Evolutionary conservation across 2,888 invertebrate species (phyloP), one percentile per base, ranked within the genome.

Genomic region (Idaea straminata): DNA sequence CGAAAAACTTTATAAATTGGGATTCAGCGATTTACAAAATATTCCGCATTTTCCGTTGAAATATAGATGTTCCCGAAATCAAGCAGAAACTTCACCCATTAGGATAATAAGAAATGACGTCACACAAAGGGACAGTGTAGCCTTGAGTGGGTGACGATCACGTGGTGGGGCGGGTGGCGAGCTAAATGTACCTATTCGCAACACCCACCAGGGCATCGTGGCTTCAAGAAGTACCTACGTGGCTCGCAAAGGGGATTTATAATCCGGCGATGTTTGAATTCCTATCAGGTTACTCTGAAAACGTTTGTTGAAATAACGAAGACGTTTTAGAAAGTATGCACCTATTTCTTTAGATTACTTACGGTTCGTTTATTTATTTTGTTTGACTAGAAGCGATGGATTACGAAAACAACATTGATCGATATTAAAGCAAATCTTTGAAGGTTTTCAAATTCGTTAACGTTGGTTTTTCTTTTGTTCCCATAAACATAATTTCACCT

Each of bases 91-190:
- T 47, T 47, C 47, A 13, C 7, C 47, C 47, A 47, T 47, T 47
- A 47, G 47, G 34, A 59, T 16, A 59, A 59, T 25, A 25, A 63
- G 64, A 64, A 63, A 66, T 71, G 69, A 68, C 74, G 71, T 73
- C 76, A 74, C 68, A 66, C 13, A 69, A 72, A 74, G 71, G 71
- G 73, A 71, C 71, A 71, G 71, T 67, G 61, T 67, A 69, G 70
- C 69, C 66, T 71, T 71, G 68, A 65, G 73, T 72, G 68, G 66
- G 64, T 69, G 70, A 67, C 70, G 66, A 66, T 60, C 61, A 61
- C 64, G 25, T 47, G 47, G 10, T 1, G 36, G 6, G 25, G 16
- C 59, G 59, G 59, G 59, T 64, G 69, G 69, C 63, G 63, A 67
- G 64, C 68, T 66, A 68, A 67, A 69, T 66, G 66, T 67, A 64